Evolutionary conservation across 2,888 invertebrate genomes (phyloP).

Genomic region (Alcis repandata): DNA sequence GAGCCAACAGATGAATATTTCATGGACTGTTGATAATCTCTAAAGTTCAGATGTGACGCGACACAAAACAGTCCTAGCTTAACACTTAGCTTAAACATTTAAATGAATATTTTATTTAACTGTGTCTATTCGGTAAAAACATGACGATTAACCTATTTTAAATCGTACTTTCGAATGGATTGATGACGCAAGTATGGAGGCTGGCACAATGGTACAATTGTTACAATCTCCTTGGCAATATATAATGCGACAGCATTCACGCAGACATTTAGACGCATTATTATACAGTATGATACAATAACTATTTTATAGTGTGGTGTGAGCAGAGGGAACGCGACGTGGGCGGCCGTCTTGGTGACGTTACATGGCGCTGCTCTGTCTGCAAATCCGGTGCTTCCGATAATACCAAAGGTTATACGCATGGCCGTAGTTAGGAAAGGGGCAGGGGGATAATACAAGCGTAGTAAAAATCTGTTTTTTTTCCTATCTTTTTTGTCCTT

Average conservation of each 20-base stretch:
- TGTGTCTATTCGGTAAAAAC: slow-evolving; percentile 71
- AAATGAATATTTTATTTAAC: slow-evolving; percentile 64
- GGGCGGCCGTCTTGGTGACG: slow-evolving; percentile 46
- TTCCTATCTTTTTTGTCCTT: neutral
- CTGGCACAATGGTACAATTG: slow-evolving; percentile 70
- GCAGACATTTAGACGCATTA: slow-evolving; percentile 58
- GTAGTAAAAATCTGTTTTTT: slow-evolving; percentile 9
- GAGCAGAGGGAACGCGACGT: slow-evolving; percentile 38
- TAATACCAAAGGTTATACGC: slow-evolving; percentile 37
- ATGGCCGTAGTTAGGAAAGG: slow-evolving; percentile 14
- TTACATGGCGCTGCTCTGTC: slow-evolving; percentile 36
- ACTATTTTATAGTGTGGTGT: slow-evolving; percentile 51
- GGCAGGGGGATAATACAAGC: slow-evolving; percentile 1
- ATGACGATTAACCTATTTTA: slow-evolving; percentile 78
- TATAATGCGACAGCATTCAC: slow-evolving; percentile 62
- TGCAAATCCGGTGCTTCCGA: slow-evolving; percentile 28
- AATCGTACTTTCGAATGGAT: slow-evolving; percentile 76
- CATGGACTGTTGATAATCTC: slow-evolving; percentile 45
- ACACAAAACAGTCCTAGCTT: slow-evolving; percentile 35
- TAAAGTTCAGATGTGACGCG: slow-evolving; percentile 49
- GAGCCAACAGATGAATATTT: slow-evolving; percentile 27
- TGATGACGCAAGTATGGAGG: slow-evolving; percentile 71
- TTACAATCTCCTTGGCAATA: slow-evolving; percentile 63
- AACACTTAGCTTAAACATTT: slow-evolving; percentile 44
- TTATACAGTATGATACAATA: slow-evolving; percentile 54